These are phyloP conservation scores for Lochmaea crataegi DNA, from an alignment of 2,888 invertebrate genomes.

Conservation along the genomic window DNA sequence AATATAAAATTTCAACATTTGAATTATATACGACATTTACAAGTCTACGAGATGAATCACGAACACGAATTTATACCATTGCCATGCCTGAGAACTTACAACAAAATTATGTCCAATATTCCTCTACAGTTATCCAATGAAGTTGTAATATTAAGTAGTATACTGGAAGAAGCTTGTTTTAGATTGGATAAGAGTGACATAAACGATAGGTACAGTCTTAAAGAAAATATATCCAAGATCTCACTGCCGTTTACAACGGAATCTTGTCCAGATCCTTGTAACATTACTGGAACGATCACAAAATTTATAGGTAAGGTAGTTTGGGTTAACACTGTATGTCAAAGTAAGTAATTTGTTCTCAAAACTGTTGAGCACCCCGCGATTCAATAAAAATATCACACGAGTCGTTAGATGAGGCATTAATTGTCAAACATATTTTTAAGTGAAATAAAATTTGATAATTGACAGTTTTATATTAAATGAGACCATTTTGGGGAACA, in stretches of 20 bases:
- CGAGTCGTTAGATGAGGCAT: too few species aligned
- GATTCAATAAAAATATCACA: too few species aligned
- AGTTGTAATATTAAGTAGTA: slow-evolving; percentile 46
- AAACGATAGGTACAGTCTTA: slow-evolving; percentile 12
- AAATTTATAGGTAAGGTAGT: too few species aligned
- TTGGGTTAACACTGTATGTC: too few species aligned
- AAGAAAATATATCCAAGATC: background rate
- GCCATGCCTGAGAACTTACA: slow-evolving; percentile 47
- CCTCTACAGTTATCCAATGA: slow-evolving; percentile 48
- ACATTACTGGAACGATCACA: background rate
- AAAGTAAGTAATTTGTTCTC: too few species aligned
- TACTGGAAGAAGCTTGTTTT: slow-evolving; percentile 49
- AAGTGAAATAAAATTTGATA: too few species aligned
- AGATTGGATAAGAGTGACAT: slow-evolving; percentile 34
- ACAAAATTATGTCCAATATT: slow-evolving; percentile 43
- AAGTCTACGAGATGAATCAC: slow-evolving; percentile 40
- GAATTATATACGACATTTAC: slow-evolving; percentile 50
- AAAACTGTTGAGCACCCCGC: too few species aligned
- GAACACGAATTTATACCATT: slow-evolving; percentile 38
- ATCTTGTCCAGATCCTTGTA: slow-evolving; percentile 19
- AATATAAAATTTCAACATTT: slow-evolving; percentile 53
- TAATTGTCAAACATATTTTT: too few species aligned
- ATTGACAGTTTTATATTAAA: too few species aligned
- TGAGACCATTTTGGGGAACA: too few species aligned
- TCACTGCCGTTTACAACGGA: background rate